Evolutionary conservation across 2,113 vertebrate species (phyloP), one percentile per base, ranked within the genome.

Genomic region (Pitta sordida): DNA sequence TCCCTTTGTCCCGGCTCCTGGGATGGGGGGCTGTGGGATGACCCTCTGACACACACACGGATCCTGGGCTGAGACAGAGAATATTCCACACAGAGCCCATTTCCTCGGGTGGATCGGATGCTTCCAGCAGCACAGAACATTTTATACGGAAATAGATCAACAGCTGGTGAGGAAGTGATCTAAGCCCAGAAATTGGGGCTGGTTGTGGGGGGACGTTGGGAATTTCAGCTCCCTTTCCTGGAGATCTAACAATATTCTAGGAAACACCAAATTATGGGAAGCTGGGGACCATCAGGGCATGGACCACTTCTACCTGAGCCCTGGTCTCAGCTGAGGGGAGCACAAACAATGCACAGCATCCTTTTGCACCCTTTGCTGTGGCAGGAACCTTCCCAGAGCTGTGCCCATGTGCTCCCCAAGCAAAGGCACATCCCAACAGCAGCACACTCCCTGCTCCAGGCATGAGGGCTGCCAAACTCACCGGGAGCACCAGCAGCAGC

Each of bases 321-420:
- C 7, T 1, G 1, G 6, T 65, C 16, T 75, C 30, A 62, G 41
- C 37, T 56, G 9, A 30, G 58, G 4, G 5, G 24, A 83, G 36
- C 14, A 23, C 0, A 1, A 39, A 8, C 22, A 32, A n/a, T 37
- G 22, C 78, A 67, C 18, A 58, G 48, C 13, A 4, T 6, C 43
- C n/a, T n/a, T n/a, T n/a, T 30, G 8, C 5, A 11, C 26, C 22
- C 13, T 87, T 79, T n/a, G 17, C 55, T 48, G 67, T 22, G 49
- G 64, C 26, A 53, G 48, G 23, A 46, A 48, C 73, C 32, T 64
- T 49, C 29, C 24, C 44, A 70, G 15, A 36, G 46, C 27, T 21
- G 23, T 26, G 22, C 21, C 19, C 0, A 0, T 2, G 0, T 2
- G 2, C 20, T 9, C 76, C 41, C 36, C 68, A 59, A 13, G 27